Evolutionary conservation across 2,113 vertebrate species (phyloP).

Genomic region (Elaphurus davidianus): DNA sequence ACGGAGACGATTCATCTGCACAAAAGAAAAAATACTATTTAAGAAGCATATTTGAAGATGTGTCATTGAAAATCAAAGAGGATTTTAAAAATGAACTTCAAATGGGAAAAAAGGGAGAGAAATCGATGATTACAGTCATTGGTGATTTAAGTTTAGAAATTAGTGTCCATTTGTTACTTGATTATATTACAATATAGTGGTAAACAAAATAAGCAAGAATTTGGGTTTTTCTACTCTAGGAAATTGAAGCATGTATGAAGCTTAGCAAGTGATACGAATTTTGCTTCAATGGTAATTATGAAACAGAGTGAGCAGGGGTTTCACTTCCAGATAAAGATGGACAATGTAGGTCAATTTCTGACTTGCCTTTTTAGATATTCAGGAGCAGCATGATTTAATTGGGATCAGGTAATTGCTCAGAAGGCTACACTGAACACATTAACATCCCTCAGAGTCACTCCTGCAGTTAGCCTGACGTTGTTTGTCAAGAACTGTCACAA

Average conservation of each 20-base stretch:
- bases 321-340: conserved; percentile 62
- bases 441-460: conserved; percentile 72
- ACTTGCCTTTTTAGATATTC: conserved; percentile 72
- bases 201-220: conserved; percentile 24
- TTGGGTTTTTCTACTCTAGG: background rate
- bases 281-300: conserved; percentile 71
- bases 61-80: conserved; percentile 46
- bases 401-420: conserved; percentile 79
- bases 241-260: conserved; percentile 53
- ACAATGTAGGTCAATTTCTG: conserved; percentile 75
- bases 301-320: conserved; percentile 53
- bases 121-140: conserved; percentile 34
- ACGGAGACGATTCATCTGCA: conserved; percentile 62
- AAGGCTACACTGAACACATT: conserved; percentile 73
- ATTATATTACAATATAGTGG: background rate
- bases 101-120: background rate
- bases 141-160: conserved; percentile 39
- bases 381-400: conserved; percentile 77
- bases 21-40: conserved; percentile 51
- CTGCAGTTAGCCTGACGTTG: conserved; percentile 77
- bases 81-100: conserved; percentile 60
- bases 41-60: conserved; percentile 66
- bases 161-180: conserved; percentile 50
- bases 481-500: conserved; percentile 82
- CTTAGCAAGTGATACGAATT: conserved; percentile 54